These are phyloP conservation scores for Halcyon badia DNA, from an alignment of 2,797 vertebrate species.

Conservation along the genomic window DNA sequence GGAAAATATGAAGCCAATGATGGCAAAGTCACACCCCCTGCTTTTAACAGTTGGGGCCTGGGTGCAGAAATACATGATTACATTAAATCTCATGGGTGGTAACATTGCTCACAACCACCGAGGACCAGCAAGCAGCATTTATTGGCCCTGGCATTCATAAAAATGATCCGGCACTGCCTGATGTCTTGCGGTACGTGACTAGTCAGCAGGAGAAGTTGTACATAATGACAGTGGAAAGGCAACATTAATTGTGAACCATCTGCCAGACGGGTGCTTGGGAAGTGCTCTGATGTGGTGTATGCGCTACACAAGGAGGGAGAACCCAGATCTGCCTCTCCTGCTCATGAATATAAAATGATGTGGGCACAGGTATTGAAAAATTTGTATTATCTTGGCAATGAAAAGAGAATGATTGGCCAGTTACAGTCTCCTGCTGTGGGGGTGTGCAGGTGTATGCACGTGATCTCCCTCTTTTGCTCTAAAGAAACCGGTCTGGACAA, in stretches of 20 bases:
- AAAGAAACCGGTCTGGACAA: accelerated
- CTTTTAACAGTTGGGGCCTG: background rate
- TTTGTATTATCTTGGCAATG: accelerated
- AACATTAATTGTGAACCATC: background rate
- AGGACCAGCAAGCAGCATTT: background rate
- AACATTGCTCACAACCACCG: background rate
- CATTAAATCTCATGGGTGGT: background rate
- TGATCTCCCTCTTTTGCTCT: accelerated
- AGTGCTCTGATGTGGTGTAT: background rate
- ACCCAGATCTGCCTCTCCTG: background rate
- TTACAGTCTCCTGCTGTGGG: background rate
- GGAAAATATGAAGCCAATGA: background rate
- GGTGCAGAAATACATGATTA: background rate
- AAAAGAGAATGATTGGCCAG: background rate
- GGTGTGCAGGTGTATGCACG: accelerated
- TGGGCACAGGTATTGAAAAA: background rate
- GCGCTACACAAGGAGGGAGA: accelerated
- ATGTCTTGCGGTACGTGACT: background rate
- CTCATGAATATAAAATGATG: accelerated
- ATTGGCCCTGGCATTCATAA: background rate
- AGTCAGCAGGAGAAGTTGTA: background rate
- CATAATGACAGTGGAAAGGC: background rate
- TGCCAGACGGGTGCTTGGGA: background rate
- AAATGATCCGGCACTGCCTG: background rate
- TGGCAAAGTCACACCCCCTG: background rate